phyloP scores from a whole-genome alignment of 1,140 invertebrate genomes.

The Prorops nasuta region DNA sequence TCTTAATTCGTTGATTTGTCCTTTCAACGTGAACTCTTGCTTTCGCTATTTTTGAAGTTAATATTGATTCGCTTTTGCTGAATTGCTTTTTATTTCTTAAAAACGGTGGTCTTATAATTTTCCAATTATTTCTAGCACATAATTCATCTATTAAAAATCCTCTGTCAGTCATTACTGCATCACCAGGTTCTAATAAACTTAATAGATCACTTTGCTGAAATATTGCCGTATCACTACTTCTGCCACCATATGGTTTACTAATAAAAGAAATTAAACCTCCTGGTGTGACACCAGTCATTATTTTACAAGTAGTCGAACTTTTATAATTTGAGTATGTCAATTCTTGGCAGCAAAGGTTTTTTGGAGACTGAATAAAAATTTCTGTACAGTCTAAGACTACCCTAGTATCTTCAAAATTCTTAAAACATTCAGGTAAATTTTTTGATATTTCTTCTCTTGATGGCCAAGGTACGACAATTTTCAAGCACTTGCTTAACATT shows the following conservation, averaged over 20 bases:
- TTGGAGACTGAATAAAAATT: conserved; percentile 12
- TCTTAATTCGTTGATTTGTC: conserved; percentile 15
- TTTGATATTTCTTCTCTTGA: conserved; percentile 17
- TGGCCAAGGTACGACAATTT: conserved; percentile 18
- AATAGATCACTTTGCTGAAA: neutral
- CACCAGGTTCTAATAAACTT: neutral
- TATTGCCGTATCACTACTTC: neutral
- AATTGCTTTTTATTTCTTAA: conserved; percentile 6
- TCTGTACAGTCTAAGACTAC: conserved; percentile 31
- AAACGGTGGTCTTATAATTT: neutral
- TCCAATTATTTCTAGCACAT: neutral
- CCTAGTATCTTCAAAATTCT: conserved; percentile 25
- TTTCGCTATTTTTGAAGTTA: conserved; percentile 11
- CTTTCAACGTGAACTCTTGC: conserved; percentile 20
- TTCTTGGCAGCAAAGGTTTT: conserved; percentile 13
- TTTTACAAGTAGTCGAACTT: conserved; percentile 28
- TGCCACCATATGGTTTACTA: neutral
- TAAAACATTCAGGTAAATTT: conserved; percentile 30
- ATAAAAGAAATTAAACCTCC: neutral
- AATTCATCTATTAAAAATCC: conserved; percentile 16
- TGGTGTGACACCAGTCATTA: conserved; percentile 21
- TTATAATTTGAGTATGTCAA: conserved; percentile 30
- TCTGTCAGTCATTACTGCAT: conserved; percentile 4
- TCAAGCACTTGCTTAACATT: conserved; percentile 19
- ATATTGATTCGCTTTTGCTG: conserved; percentile 5